phyloP scores from a whole-genome alignment of 2,888 invertebrate genomes.

The Zygogramma bicolorata region DNA sequence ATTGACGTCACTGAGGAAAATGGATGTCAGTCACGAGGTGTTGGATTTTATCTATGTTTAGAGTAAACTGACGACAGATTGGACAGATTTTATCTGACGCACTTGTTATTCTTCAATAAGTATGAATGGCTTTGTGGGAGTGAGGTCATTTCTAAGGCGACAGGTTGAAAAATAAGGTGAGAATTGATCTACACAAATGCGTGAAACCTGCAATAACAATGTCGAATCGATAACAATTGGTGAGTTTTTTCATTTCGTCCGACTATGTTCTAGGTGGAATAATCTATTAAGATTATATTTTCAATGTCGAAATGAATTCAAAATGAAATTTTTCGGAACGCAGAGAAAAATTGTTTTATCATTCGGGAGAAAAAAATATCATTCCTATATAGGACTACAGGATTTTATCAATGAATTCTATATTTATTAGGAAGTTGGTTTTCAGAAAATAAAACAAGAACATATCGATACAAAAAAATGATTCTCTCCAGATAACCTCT shows the following conservation, averaged over 20 bases:
- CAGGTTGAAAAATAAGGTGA: conserved; percentile 26
- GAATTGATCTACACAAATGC: conserved; percentile 5
- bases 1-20: conserved; percentile 43
- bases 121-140: conserved; percentile 16
- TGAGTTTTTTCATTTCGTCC: neutral
- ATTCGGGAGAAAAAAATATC: no score
- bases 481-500: no score
- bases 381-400: no score
- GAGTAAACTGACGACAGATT: conserved; percentile 58
- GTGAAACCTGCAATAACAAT: conserved; percentile 20
- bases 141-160: neutral
- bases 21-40: conserved; percentile 49
- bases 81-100: conserved; percentile 51
- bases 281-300: no score
- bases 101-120: conserved; percentile 39
- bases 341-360: no score
- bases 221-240: neutral
- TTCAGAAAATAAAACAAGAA: no score
- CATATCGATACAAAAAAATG: no score
- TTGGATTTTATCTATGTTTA: conserved; percentile 55
- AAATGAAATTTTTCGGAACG: no score
- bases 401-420: no score
- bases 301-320: no score
- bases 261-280: no score
- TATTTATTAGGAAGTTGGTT: no score